phyloP scores from a whole-genome alignment of 2,797 vertebrate species.

The Falco columbarius region DNA sequence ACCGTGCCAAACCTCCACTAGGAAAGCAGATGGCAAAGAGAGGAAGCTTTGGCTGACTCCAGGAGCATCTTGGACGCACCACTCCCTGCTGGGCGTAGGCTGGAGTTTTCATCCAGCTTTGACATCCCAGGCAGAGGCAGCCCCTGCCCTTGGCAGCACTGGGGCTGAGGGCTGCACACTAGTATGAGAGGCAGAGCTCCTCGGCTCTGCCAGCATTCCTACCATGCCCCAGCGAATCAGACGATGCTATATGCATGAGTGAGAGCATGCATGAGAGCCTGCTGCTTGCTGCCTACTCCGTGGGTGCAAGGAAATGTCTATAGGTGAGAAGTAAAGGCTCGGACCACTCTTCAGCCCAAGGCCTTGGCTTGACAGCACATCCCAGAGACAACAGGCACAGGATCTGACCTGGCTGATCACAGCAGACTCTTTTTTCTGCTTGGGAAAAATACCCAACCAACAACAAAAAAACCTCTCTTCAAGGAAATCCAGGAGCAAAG shows the following conservation, averaged over 20 bases:
- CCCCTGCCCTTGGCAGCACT: background rate
- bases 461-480: background rate
- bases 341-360: background rate
- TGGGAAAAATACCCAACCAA: background rate
- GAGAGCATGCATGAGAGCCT: rapidly evolving
- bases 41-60: background rate
- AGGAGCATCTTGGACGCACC: background rate
- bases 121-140: background rate
- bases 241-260: rapidly evolving
- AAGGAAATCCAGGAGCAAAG: background rate
- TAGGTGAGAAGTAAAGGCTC: background rate
- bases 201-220: background rate
- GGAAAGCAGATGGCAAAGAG: background rate
- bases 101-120: background rate
- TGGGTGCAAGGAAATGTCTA: background rate
- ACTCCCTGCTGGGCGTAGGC: background rate
- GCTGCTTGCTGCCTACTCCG: background rate
- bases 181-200: background rate
- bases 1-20: background rate
- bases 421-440: background rate
- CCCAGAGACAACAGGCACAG: background rate
- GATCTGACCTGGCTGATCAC: background rate
- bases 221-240: background rate
- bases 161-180: background rate
- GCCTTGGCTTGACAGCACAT: background rate